A percentile compares a stretch with the other conserved stretches of the same genome.
Evolutionary conservation across 92 coral and sea anemone genomes (phyloP).

Genomic region (Parazoanthus darwini): DNA sequence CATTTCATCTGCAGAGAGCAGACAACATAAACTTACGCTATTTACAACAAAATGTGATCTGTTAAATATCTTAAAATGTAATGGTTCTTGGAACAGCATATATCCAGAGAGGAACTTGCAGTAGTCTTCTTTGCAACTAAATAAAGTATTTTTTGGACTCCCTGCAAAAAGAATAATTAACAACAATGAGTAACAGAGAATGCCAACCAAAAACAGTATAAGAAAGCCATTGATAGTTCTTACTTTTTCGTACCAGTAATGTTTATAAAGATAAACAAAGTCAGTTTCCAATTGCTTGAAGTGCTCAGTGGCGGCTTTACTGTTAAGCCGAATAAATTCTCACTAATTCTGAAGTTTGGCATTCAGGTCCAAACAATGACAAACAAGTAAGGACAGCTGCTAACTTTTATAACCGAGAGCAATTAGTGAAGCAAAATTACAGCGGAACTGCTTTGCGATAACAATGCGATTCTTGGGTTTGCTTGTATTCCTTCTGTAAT

Average conservation of each 20-base stretch:
- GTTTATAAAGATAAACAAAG: not conserved
- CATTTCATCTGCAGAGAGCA: not conserved
- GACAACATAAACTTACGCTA: conserved; percentile 16
- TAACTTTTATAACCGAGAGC: not conserved
- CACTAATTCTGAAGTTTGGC: not conserved
- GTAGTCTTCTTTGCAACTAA: conserved; percentile 17
- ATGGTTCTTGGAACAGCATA: conserved; percentile 5
- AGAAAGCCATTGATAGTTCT: not conserved
- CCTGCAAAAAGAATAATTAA: conserved; percentile 18
- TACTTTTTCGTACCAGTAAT: not conserved
- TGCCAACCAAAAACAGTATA: too few relatives aligned
- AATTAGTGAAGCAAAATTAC: not conserved
- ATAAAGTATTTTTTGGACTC: conserved; percentile 41
- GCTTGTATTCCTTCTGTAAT: too few relatives aligned
- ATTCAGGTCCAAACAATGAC: not conserved
- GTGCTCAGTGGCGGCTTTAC: conserved; percentile 3
- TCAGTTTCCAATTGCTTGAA: conserved; percentile 9
- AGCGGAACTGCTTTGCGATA: not conserved
- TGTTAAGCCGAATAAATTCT: not conserved
- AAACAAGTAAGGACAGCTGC: conserved; percentile 1
- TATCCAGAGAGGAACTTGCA: conserved; percentile 14
- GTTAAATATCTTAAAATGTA: conserved; percentile 27
- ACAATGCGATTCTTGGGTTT: not conserved
- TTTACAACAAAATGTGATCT: conserved; percentile 31
- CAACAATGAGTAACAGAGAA: not conserved